Evolutionary conservation across 2,113 vertebrate species (phyloP).

Genomic region (Empidonax alnorum): DNA sequence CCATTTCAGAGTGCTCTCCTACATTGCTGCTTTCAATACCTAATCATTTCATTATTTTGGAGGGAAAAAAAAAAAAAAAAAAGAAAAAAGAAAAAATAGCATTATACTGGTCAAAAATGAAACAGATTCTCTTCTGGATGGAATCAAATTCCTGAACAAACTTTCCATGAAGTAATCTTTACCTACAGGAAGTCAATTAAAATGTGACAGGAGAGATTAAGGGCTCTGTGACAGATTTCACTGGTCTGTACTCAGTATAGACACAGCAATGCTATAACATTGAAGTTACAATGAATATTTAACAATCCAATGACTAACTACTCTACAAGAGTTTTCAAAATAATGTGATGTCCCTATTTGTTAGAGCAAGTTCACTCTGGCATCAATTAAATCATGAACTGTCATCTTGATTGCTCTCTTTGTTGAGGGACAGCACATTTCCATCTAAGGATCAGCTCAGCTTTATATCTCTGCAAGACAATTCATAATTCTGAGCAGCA

Average conservation of each 20-base stretch:
- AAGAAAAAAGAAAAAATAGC: neutral
- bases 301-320: slow-evolving; percentile 86
- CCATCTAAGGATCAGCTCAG: slow-evolving; percentile 88
- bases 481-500: slow-evolving; percentile 95
- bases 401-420: slow-evolving; percentile 90
- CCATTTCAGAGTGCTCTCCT: neutral
- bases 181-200: slow-evolving; percentile 96
- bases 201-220: slow-evolving; percentile 92
- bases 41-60: no score
- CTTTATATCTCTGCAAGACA: slow-evolving; percentile 93
- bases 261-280: slow-evolving; percentile 80
- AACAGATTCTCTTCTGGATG: slow-evolving; percentile 44
- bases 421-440: slow-evolving; percentile 94
- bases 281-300: slow-evolving; percentile 87
- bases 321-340: slow-evolving; percentile 92
- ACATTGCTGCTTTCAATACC: neutral
- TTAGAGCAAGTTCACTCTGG: slow-evolving; percentile 85
- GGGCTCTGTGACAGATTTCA: slow-evolving; percentile 85
- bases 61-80: neutral
- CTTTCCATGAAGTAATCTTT: slow-evolving; percentile 89
- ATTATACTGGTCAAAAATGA: neutral
- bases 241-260: slow-evolving; percentile 80
- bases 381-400: slow-evolving; percentile 94
- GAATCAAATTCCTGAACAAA: slow-evolving; percentile 80
- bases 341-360: slow-evolving; percentile 93